Base-by-base conservation (phyloP, 2,113 vertebrate species). In the Macquaria australasica region DNA sequence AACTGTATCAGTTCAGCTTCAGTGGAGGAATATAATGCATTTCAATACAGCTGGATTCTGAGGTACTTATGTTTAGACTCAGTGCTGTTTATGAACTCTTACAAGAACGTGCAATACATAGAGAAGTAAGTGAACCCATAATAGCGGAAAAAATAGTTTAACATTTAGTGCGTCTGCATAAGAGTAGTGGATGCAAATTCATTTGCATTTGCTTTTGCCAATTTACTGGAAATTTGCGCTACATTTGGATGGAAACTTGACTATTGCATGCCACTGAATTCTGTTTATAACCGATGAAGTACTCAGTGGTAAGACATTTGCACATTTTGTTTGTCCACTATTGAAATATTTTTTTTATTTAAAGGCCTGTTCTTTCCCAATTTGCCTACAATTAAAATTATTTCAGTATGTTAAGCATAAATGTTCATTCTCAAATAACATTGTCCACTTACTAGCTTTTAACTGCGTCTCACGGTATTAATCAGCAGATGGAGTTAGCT, bases 1-100 rank as follows among this genome's bases (percentile, higher is more conserved):
- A 84, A 51, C 16, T 45, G 62, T 60, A 77, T 90, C 78, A 66
- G 67, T 76, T 91, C 66, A 78, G 87, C 80, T 69, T 60, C 55
- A 80, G 23, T 76, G 64, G 56, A 73, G 73, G 21, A 77, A 79
- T 83, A 79, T 66, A 55, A 78, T 86, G 39, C 76, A 71, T 91
- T 82, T 76, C 34, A 81, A n/a, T 74, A 21, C 1, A 51, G 37
- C 72, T 84, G 62, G 48, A 85, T 87, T 53, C 51, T 39, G 0
- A 82, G 67, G 41, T 63, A 53, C 7, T 82, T 66, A n/a, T 76
- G 68, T 89, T 72, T 60, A 45, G 45, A 73, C n/a, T 67, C n/a
- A 9, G 41, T n/a, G 63, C 63, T 64, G 45, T 69, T 71, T 51
- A 31, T 31, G 18, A 58, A 43, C 21, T 50, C 25, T 59, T 69